Percentiles rank a stretch among this genome's conserved stretches.
Conservation (phyloP, 2,888 invertebrate species). For the Tetrapedia diversipes region DNA sequence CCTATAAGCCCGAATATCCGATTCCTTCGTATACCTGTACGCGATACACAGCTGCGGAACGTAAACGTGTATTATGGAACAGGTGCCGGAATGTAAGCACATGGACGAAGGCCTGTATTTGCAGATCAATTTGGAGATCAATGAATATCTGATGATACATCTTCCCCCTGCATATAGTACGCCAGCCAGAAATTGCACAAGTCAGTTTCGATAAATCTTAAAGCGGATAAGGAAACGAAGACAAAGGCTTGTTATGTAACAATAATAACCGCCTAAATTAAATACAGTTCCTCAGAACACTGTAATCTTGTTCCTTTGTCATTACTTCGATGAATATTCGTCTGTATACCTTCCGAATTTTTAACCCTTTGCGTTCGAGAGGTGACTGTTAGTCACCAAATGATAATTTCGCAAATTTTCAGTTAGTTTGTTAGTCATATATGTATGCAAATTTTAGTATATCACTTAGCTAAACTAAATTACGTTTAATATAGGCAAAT, state of each 20-base stretch:
- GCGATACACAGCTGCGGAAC: constrained; percentile 31
- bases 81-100: constrained; percentile 53
- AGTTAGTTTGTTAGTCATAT: too few species aligned
- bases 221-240: background rate
- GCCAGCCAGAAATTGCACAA: background rate
- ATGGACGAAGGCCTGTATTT: constrained; percentile 38
- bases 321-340: too few species aligned
- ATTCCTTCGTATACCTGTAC: constrained; percentile 36
- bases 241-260: background rate
- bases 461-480: too few species aligned
- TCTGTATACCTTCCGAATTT: too few species aligned
- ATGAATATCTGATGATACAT: constrained; percentile 41
- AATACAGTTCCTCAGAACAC: too few species aligned
- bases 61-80: constrained; percentile 61
- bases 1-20: constrained; percentile 49
- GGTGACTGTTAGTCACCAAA: too few species aligned
- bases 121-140: constrained; percentile 54
- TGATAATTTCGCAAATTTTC: too few species aligned
- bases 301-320: too few species aligned
- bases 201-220: background rate
- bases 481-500: too few species aligned
- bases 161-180: background rate
- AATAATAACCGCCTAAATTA: background rate
- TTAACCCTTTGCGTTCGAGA: too few species aligned
- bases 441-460: too few species aligned